phyloP scores from a whole-genome alignment of 92 coral and sea anemone genomes.

The Muricea muricata region DNA sequence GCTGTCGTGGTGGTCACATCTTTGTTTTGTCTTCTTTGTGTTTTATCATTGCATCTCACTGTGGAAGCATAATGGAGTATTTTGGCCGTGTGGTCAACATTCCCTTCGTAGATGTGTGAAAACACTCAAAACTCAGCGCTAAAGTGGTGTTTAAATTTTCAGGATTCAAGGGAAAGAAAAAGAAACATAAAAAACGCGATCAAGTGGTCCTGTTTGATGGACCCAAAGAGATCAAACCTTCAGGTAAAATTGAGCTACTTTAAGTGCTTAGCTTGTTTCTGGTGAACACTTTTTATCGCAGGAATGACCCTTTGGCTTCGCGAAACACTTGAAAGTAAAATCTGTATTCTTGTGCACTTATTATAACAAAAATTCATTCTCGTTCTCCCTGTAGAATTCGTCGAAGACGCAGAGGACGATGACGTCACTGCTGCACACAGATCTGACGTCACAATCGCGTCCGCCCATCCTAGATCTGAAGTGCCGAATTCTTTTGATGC shows the following conservation, averaged over 20 bases:
- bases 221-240: constrained; percentile 12
- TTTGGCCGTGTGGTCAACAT: no score
- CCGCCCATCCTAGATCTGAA: constrained; percentile 8
- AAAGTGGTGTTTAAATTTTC: background rate
- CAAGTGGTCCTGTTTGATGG: constrained; percentile 89
- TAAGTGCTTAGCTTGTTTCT: background rate
- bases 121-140: background rate
- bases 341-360: no score
- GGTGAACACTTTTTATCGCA: background rate
- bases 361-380: no score
- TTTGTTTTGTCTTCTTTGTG: no score
- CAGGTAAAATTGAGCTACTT: constrained; percentile 1
- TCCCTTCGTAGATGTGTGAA: no score
- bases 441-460: background rate
- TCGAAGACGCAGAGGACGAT: background rate
- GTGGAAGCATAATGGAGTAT: no score
- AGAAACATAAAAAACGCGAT: constrained; percentile 71
- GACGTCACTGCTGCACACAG: background rate
- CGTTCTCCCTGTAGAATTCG: background rate
- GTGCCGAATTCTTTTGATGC: background rate
- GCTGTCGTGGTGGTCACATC: no score
- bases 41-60: no score
- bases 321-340: no score
- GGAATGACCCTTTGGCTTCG: no score
- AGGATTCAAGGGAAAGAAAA: constrained; percentile 80